Evolutionary conservation across 1,140 invertebrate species (phyloP).

Genomic region (Caenorhabditis inopinata): DNA sequence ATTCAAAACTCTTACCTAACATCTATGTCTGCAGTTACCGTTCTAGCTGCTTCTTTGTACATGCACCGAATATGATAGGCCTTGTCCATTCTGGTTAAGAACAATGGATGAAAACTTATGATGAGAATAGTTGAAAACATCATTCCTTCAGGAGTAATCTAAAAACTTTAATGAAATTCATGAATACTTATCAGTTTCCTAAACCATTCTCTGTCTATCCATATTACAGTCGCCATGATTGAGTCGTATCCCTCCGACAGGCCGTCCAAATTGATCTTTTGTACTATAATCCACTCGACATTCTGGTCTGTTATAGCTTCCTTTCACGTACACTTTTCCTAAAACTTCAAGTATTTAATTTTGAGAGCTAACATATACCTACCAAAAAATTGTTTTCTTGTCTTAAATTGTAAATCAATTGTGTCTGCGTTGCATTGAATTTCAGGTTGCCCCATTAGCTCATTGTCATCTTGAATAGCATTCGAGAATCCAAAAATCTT

Average conservation of each 20-base stretch:
- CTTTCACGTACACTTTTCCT: slow-evolving; percentile 53
- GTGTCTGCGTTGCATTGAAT: slow-evolving; percentile 64
- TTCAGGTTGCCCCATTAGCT: slow-evolving; percentile 56
- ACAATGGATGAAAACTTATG: slow-evolving; percentile 64
- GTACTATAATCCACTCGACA: slow-evolving; percentile 63
- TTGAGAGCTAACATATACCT: background rate
- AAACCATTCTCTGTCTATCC: slow-evolving; percentile 59
- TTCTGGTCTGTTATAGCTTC: slow-evolving; percentile 64
- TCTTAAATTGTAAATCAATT: slow-evolving; percentile 64
- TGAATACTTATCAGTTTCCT: background rate
- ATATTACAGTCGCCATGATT: slow-evolving; percentile 65
- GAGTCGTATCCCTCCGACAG: slow-evolving; percentile 59
- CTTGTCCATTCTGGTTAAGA: slow-evolving; percentile 64
- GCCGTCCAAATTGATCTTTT: slow-evolving; percentile 49
- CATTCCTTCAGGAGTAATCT: slow-evolving; percentile 60
- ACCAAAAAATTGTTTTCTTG: slow-evolving; percentile 59
- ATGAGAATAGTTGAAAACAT: slow-evolving; percentile 64
- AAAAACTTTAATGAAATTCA: slow-evolving; percentile 4
- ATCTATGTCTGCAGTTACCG: slow-evolving; percentile 55
- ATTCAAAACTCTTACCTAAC: slow-evolving; percentile 55
- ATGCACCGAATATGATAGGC: slow-evolving; percentile 66
- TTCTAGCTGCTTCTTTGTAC: slow-evolving; percentile 57
- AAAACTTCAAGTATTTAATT: background rate
- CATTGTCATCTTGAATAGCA: slow-evolving; percentile 52
- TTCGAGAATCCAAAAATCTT: background rate